Evolutionary conservation across 2,113 vertebrate genomes (phyloP), one percentile per base, ranked within the genome.

Genomic region (Peromyscus leucopus): DNA sequence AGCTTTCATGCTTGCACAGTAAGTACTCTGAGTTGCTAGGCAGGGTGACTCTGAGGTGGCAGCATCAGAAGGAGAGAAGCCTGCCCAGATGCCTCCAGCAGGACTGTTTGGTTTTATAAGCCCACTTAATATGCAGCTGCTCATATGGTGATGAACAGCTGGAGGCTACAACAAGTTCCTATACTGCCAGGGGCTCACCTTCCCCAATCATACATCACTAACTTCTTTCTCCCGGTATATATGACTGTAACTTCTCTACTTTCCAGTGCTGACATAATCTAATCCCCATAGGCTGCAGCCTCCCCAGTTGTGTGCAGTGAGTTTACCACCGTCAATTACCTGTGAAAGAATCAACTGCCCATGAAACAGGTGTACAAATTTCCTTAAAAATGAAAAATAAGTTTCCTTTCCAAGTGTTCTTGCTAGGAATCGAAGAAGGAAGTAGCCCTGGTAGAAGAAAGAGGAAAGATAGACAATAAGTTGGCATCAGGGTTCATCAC

Each of bases 271-370:
- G 57, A 39, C 22, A 87, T 46, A 36, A 87, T 21, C 71, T 85
- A 94, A 83, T 28, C 13, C 7, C 69, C 71, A 71, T 5, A 80
- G 26, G 59, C 22, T 36, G 84, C 36, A 87, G 24, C 51, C 71
- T 59, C 83, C 61, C 48, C n/a, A 28, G 21, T 7, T 71, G 2
- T 57, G 28, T 31, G 67, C 31, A 24, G 63, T 1, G 26, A 51
- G 67, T n/a, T 80, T n/a, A n/a, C 5, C 17, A 76, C 84, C 78
- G 79, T 19, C 83, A 55, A 95, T 94, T 99, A 99, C 99, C 99
- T 99, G 99, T 98, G 99, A 99, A 89, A 99, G 98, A 98, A 99
- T 98, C 28, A 99, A 99, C 86, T 99, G 99, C 36, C 99, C 99
- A 33, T 99, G 99, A 98, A 99, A 99, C 93, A 98, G 98, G 90